A percentile compares a stretch with the other conserved stretches of the same genome.
phyloP scores from a whole-genome alignment of 1,140 invertebrate species.

The Goniozus legneri region DNA sequence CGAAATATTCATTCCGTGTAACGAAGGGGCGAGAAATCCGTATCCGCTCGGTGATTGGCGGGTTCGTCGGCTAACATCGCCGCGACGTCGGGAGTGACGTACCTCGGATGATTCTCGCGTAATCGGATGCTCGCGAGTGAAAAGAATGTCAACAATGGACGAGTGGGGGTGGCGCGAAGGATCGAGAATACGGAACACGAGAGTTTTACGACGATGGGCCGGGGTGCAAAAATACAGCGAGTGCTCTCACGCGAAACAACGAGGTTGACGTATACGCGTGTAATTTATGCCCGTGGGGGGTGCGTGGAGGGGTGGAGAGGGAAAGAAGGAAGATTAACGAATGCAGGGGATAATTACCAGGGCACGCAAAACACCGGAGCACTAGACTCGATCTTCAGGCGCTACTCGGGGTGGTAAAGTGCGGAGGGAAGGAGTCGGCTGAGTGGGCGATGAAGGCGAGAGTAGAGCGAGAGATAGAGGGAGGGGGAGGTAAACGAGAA shows the following conservation, averaged over 20 bases:
- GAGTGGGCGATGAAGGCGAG: background rate
- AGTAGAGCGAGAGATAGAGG: constrained; percentile 8
- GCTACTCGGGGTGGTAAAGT: constrained; percentile 20
- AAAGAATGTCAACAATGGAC: too few species aligned
- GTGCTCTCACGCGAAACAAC: constrained; percentile 29
- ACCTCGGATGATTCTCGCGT: too few species aligned
- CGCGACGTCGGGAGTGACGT: too few species aligned
- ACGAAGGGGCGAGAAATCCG: too few species aligned
- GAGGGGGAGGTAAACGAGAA: constrained; percentile 20
- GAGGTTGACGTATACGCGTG: constrained; percentile 27
- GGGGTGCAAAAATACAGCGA: constrained; percentile 16
- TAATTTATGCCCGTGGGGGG: constrained; percentile 10
- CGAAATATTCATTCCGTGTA: too few species aligned
- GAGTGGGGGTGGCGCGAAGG: background rate
- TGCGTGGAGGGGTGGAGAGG: background rate
- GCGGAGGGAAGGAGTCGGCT: constrained; percentile 7
- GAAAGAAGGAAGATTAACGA: constrained; percentile 28
- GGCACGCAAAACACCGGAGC: constrained; percentile 38
- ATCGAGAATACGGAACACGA: too few species aligned
- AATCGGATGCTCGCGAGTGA: too few species aligned
- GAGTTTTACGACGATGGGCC: background rate
- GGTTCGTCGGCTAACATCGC: too few species aligned
- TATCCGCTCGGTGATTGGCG: too few species aligned
- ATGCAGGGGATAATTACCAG: constrained; percentile 38
- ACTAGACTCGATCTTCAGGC: constrained; percentile 40